Evolutionary conservation across 2,888 invertebrate species (phyloP), one percentile per base, ranked within the genome.

Genomic region (Helicoverpa assulta): DNA sequence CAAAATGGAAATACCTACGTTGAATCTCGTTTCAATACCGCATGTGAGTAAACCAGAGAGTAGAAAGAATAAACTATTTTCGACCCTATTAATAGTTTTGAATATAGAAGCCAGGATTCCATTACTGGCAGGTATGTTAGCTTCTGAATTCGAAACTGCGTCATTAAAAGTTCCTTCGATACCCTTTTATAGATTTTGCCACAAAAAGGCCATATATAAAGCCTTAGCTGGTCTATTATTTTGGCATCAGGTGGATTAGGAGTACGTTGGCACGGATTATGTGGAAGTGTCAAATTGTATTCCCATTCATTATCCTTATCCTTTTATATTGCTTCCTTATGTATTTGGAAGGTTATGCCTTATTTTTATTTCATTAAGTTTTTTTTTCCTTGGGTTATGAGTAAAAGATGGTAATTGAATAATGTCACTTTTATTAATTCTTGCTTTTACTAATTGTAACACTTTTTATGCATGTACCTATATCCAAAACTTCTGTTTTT

Each of bases 271-370:
- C 33, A 60, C 19, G 40, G 70, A 65, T 69, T 67, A 73, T 40
- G 29, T 50, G 3, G 61, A 62, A 55, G 59, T 76, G 51, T 76
- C 68, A 65, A 63, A 80, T 79, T 67, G 43, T 79, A 69, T 66
- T 43, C 57, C 55, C 71, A 52, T 69, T 65, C 52, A 75, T 82
- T 71, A 65, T 58, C 66, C 52, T 43, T 62, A 60, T 60, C 61
- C 57, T 37, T 53, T 56, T 59, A 57, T 26, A 56, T 26, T 14
- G 14, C 21, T 54, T n/a, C 18, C 12, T 66, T 65, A 78, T 67
- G n/a, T 70, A 62, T 61, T 60, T 53, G 19, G 50, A 53, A 60
- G 50, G 58, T 53, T 59, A 50, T 50, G 16, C 56, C 51, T 65
- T 40, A 68, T 33, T 69, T 66, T 60, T 40, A 58, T 33, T 61